Evolutionary conservation across 92 coral and sea anemone species (phyloP).

Genomic region (Porites cylindrica): DNA sequence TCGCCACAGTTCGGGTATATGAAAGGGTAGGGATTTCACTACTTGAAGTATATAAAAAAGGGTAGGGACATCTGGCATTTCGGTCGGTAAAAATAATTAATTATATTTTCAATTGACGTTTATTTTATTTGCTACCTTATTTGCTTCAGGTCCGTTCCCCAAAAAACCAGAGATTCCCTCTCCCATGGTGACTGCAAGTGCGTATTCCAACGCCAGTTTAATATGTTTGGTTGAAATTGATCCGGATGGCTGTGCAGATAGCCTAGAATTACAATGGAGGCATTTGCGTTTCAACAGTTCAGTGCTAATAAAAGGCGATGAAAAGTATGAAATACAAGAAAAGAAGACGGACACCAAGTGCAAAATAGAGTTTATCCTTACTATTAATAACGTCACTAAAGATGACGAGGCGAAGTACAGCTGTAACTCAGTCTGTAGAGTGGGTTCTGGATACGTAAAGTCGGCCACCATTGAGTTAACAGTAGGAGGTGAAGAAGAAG

Average conservation of each 20-base stretch:
- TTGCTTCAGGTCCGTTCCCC: background rate
- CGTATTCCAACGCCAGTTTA: background rate
- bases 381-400: slow-evolving; percentile 9
- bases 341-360: background rate
- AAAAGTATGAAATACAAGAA: background rate
- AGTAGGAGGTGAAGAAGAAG: background rate
- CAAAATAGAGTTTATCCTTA: background rate
- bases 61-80: too few species aligned
- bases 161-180: background rate
- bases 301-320: background rate
- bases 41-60: too few species aligned
- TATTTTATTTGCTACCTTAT: too few species aligned
- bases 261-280: background rate
- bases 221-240: background rate
- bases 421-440: background rate
- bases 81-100: too few species aligned
- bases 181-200: background rate
- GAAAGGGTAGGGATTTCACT: too few species aligned
- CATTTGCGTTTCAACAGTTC: background rate
- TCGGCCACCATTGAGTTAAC: background rate
- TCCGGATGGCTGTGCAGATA: background rate
- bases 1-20: too few species aligned
- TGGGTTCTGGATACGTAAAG: too few species aligned
- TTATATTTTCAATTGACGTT: too few species aligned
- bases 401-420: slow-evolving; percentile 14